These are phyloP conservation scores for Microchirus variegatus DNA, from an alignment of 2,797 vertebrate species.

Conservation along the genomic window DNA sequence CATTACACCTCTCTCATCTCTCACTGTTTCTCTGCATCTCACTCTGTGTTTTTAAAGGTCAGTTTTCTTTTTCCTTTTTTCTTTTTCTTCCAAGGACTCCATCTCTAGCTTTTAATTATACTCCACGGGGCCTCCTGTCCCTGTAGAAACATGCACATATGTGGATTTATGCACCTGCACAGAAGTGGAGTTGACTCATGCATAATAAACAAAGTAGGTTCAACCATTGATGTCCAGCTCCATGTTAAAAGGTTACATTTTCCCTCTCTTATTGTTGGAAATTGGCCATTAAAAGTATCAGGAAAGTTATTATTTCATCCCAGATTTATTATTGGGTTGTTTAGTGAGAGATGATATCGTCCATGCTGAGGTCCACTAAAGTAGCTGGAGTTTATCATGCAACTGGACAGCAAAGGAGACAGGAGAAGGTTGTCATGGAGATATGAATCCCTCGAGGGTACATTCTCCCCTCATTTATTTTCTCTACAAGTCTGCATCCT, in stretches of 20 bases:
- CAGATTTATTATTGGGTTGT: neutral
- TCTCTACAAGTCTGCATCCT: slow-evolving; percentile 54
- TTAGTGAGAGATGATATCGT: slow-evolving; percentile 20
- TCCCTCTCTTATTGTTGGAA: slow-evolving; percentile 6
- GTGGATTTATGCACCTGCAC: slow-evolving; percentile 35
- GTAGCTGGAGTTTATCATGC: slow-evolving; percentile 58
- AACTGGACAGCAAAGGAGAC: slow-evolving; percentile 65
- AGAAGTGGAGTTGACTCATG: slow-evolving; percentile 1
- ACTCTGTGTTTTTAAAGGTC: slow-evolving; percentile 71
- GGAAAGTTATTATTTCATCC: slow-evolving; percentile 24
- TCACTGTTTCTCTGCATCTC: slow-evolving; percentile 41
- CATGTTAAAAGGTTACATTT: slow-evolving; percentile 18
- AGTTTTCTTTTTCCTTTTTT: slow-evolving; percentile 38
- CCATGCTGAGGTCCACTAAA: slow-evolving; percentile 33
- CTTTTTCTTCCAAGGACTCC: slow-evolving; percentile 54
- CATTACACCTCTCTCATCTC: slow-evolving; percentile 48
- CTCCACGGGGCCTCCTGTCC: slow-evolving; percentile 62
- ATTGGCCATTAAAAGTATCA: slow-evolving; percentile 8
- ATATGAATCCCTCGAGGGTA: slow-evolving; percentile 63
- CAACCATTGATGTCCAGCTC: slow-evolving; percentile 25
- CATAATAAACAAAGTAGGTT: slow-evolving; percentile 42
- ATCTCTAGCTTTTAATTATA: slow-evolving; percentile 69
- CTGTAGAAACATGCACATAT: slow-evolving; percentile 48
- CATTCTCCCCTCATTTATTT: slow-evolving; percentile 56
- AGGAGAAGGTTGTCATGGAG: slow-evolving; percentile 71